Conservation (phyloP, 2,797 vertebrate genomes). For the Sebastes matsubarae region DNA sequence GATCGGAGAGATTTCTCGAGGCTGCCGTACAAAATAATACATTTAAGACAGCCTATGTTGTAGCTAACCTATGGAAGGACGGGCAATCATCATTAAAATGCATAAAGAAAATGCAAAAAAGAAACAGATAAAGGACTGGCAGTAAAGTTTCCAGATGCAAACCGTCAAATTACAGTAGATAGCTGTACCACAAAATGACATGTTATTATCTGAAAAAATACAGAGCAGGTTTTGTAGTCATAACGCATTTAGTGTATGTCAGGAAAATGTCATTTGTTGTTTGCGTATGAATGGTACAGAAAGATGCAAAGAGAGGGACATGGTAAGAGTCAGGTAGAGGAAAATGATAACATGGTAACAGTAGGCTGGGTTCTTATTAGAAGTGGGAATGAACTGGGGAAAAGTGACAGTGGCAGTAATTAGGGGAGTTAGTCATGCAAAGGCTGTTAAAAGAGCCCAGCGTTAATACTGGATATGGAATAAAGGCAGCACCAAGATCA, state of each 20-base stretch:
- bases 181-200: too few species aligned
- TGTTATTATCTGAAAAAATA: too few species aligned
- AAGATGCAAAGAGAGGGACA: neutral
- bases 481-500: conserved; percentile 40
- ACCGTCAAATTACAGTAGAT: too few species aligned
- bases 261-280: neutral
- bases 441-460: conserved; percentile 16
- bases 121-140: too few species aligned
- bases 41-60: neutral
- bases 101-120: neutral
- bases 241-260: neutral
- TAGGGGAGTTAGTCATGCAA: conserved; percentile 59
- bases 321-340: neutral
- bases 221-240: too few species aligned
- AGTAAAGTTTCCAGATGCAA: too few species aligned
- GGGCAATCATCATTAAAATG: neutral
- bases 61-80: neutral
- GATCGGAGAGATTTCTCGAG: conserved; percentile 50
- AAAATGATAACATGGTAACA: neutral
- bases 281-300: neutral
- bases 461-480: conserved; percentile 16
- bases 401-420: conserved; percentile 48
- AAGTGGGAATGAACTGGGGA: conserved; percentile 6
- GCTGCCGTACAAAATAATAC: conserved; percentile 15
- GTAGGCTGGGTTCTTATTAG: conserved; percentile 2